Base-by-base conservation (phyloP, 2,888 invertebrate species). In the Morpho helenor region DNA sequence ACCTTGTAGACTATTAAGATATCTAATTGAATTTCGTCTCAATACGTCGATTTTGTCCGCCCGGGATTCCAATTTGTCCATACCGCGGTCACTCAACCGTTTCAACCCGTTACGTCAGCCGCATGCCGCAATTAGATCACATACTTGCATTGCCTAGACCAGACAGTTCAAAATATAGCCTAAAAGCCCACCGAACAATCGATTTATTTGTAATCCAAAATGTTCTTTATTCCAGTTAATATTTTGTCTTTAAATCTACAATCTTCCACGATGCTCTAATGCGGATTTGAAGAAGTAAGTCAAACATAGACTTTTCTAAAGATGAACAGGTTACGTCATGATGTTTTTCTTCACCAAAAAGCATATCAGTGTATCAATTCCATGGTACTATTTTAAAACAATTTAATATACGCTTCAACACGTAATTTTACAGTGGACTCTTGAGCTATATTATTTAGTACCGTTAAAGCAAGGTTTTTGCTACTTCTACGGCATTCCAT, bases 61-160 rank as follows among this genome's bases (percentile, higher is more conserved):
- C 61, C 47, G 76, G 79, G 76, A 79, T 79, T 74, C 76, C 77
- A 81, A 79, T 80, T 77, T 74, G 80, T 80, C 80, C 78, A 79
- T 76, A 76, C 80, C 76, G 82, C 87, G 87, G 87, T 87, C 88
- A 87, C 74, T 88, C 87, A 88, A 87, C 88, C 80, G 80, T 69
- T 78, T 67, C 58, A 72, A 79, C 80, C 86, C 86, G 87, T 87
- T 88, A 87, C 87, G 85, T 87, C 87, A 87, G 71, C 74, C 75
- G 79, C 80, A 80, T 73, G 81, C 85, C 85, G 79, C 87, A 87
- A 87, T 88, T 87, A 89, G 87, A 87, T 82, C 87, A 85, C 81
- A 82, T 77, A 76, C 83, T 56, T 82, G 79, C 77, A 77, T 76
- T 80, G 75, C 78, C 79, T 84, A 84, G 80, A 80, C 80, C 74